phyloP scores from a whole-genome alignment of 2,888 invertebrate species.

The Eledona agricola region DNA sequence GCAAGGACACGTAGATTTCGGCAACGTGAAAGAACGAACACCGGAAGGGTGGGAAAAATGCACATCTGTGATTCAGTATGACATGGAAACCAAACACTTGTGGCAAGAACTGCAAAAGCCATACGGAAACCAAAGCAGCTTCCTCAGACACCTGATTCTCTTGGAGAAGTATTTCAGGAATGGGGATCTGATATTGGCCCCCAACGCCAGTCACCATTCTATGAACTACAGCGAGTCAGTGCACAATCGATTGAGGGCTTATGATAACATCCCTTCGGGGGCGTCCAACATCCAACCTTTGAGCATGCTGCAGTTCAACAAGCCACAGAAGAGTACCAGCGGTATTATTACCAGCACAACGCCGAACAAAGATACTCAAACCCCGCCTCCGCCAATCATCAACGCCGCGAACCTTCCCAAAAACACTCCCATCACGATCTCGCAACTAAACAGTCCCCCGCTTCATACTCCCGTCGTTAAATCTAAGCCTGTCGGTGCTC shows the following conservation, averaged over 20 bases:
- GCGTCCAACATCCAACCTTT: constrained; percentile 55
- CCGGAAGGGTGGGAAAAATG: constrained; percentile 89
- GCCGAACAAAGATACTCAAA: constrained; percentile 37
- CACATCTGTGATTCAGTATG: constrained; percentile 80
- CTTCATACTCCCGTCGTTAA: constrained; percentile 35
- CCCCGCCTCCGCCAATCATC: constrained; percentile 38
- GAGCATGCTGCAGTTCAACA: constrained; percentile 56
- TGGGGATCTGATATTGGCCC: constrained; percentile 78
- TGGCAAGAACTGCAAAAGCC: constrained; percentile 87
- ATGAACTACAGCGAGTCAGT: constrained; percentile 82
- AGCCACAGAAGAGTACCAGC: constrained; percentile 53
- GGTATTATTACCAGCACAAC: constrained; percentile 45
- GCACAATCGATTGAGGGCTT: constrained; percentile 78
- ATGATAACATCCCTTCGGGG: constrained; percentile 69
- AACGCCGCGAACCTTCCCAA: constrained; percentile 55
- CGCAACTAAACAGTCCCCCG: constrained; percentile 55
- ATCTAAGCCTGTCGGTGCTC: constrained; percentile 44
- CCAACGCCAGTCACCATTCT: constrained; percentile 78
- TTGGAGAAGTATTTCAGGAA: constrained; percentile 85
- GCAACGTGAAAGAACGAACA: constrained; percentile 75
- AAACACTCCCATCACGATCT: constrained; percentile 58
- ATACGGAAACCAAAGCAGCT: constrained; percentile 88
- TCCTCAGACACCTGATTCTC: constrained; percentile 80
- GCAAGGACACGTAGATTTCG: constrained; percentile 79
- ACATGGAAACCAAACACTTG: constrained; percentile 79